A percentile compares a stretch with the other conserved stretches of the same genome.
These are phyloP conservation scores for Prorops nasuta DNA, from an alignment of 1,140 invertebrate species.

Conservation along the genomic window DNA sequence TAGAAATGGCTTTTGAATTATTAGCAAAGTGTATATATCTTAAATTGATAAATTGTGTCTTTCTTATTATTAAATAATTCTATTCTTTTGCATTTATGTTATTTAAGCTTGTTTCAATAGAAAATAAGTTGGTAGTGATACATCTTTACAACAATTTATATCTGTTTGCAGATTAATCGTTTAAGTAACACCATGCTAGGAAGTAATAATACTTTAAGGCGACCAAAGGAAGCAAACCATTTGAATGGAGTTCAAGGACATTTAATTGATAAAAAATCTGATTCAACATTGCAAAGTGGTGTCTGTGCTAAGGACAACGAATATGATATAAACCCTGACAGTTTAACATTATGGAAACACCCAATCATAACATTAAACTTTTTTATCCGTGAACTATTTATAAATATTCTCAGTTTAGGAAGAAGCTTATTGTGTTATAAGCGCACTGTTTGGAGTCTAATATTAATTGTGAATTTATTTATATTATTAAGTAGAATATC, in stretches of 20 bases:
- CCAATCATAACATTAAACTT: constrained; percentile 83
- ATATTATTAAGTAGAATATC: constrained; percentile 54
- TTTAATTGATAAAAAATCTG: constrained; percentile 21
- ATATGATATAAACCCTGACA: constrained; percentile 56
- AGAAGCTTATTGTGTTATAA: constrained; percentile 50
- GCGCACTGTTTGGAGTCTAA: constrained; percentile 43
- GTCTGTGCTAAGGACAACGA: constrained; percentile 25
- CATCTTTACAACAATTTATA: no score
- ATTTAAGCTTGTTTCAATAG: no score
- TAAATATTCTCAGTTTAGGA: constrained; percentile 62
- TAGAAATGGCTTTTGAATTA: no score
- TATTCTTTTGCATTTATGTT: no score
- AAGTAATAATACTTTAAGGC: constrained; percentile 41
- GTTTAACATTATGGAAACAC: constrained; percentile 82
- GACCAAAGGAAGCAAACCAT: constrained; percentile 41
- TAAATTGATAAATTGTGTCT: no score
- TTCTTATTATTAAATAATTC: no score
- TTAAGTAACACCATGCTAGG: constrained; percentile 41
- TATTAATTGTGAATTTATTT: constrained; percentile 49
- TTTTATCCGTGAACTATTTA: constrained; percentile 73
- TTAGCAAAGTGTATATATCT: no score
- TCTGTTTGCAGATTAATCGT: constrained; percentile 41
- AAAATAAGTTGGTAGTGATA: no score
- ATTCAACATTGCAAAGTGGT: constrained; percentile 20
- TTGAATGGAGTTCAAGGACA: constrained; percentile 42